phyloP scores from a whole-genome alignment of 2,113 vertebrate species.

The Spizaetus ornatus region DNA sequence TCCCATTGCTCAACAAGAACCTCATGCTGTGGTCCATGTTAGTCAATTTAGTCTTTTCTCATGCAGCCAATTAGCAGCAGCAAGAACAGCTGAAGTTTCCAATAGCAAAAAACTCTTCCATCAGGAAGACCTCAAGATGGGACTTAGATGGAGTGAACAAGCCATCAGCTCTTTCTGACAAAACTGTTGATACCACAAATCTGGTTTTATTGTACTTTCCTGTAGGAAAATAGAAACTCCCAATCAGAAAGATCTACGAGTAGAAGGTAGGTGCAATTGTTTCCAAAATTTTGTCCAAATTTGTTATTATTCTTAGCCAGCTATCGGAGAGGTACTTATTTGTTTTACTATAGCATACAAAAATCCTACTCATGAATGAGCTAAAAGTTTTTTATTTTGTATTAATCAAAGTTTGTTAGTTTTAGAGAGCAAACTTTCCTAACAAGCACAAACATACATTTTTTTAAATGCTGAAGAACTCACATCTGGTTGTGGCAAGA shows the following conservation, averaged over 20 bases:
- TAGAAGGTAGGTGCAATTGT: background rate
- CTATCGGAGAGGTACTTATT: background rate
- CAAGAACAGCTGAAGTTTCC: background rate
- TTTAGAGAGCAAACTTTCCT: background rate
- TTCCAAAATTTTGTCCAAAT: background rate
- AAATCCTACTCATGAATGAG: background rate
- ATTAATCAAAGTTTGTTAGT: background rate
- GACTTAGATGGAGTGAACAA: background rate
- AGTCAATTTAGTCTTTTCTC: background rate
- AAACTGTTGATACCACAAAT: background rate
- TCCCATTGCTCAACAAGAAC: background rate
- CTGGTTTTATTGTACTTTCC: background rate
- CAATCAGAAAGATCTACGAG: background rate
- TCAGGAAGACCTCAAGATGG: background rate
- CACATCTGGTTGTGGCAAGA: background rate
- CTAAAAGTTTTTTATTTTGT: background rate
- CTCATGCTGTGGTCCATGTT: background rate
- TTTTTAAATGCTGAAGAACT: background rate
- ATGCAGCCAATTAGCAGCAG: background rate
- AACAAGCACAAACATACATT: background rate
- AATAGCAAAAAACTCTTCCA: background rate
- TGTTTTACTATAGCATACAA: background rate
- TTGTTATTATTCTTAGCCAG: background rate
- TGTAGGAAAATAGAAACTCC: background rate
- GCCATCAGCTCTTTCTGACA: background rate